Evolutionary conservation across 2,888 invertebrate genomes (phyloP).

Genomic region (Pyrocoelia pectoralis): DNA sequence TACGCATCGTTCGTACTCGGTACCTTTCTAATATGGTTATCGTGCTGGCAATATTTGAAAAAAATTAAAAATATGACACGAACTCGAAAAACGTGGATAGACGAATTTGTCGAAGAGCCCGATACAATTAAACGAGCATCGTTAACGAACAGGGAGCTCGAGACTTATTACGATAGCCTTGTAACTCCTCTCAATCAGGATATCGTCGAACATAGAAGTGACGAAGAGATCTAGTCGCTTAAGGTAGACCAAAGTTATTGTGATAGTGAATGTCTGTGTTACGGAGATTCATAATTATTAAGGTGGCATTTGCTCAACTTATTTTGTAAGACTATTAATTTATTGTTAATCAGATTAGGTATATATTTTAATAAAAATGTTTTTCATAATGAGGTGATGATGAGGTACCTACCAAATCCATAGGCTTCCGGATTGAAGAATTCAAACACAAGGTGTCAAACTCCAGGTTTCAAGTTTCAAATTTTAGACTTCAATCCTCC

Average conservation of each 20-base stretch:
- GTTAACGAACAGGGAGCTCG: constrained; percentile 52
- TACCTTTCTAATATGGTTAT: constrained; percentile 62
- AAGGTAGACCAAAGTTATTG: background rate
- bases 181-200: constrained; percentile 42
- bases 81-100: constrained; percentile 48
- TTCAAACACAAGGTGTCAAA: too few species aligned
- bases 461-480: too few species aligned
- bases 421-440: too few species aligned
- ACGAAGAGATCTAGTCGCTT: background rate
- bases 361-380: too few species aligned
- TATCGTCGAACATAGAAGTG: constrained; percentile 10
- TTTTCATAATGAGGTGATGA: too few species aligned
- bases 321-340: too few species aligned
- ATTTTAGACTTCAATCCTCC: too few species aligned
- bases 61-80: constrained; percentile 30
- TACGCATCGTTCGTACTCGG: constrained; percentile 65
- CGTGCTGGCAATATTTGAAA: constrained; percentile 55
- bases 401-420: too few species aligned
- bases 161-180: constrained; percentile 50
- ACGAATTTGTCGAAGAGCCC: constrained; percentile 49
- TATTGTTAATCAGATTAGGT: too few species aligned
- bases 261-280: background rate
- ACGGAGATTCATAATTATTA: too few species aligned
- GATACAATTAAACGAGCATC: constrained; percentile 47
- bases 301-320: too few species aligned